These are phyloP conservation scores for Thunnus maccoyii DNA, from an alignment of 2,113 vertebrate species.

Conservation along the genomic window DNA sequence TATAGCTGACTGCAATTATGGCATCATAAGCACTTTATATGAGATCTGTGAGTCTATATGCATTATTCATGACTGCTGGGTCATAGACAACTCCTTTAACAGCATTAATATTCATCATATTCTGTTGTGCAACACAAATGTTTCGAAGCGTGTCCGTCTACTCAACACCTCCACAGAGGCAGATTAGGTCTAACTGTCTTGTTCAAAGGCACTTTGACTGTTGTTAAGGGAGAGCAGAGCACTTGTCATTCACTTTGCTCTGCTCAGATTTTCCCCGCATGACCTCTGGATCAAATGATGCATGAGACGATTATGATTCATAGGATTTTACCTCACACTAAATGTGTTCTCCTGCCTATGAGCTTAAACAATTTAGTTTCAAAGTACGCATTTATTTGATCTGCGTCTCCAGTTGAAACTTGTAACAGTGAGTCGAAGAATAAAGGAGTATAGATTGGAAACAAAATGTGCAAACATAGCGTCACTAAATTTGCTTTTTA, in stretches of 20 bases:
- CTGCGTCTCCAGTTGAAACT: neutral
- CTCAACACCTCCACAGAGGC: constrained; percentile 36
- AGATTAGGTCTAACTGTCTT: neutral
- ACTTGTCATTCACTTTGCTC: constrained; percentile 6
- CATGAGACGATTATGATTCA: neutral
- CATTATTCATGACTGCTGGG: constrained; percentile 50
- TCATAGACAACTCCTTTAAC: constrained; percentile 31
- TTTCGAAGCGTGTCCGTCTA: constrained; percentile 37
- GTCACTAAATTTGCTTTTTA: neutral
- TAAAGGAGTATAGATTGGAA: neutral
- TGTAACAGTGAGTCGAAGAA: neutral
- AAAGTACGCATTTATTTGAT: neutral
- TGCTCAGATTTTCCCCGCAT: constrained; percentile 9
- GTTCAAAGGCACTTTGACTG: constrained; percentile 27
- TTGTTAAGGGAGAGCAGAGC: neutral
- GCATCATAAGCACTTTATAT: constrained; percentile 22
- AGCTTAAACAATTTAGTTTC: neutral
- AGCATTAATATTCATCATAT: constrained; percentile 54
- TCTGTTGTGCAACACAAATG: constrained; percentile 32
- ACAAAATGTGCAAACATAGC: no score
- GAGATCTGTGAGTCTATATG: constrained; percentile 17
- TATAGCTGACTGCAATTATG: constrained; percentile 34
- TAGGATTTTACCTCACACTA: constrained; percentile 1
- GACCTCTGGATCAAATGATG: constrained; percentile 8
- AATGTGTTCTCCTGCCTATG: neutral